A percentile compares a stretch with the other conserved stretches of the same genome.
Evolutionary conservation across 1,140 invertebrate species (phyloP).

Genomic region (Calephelis virginiensis): DNA sequence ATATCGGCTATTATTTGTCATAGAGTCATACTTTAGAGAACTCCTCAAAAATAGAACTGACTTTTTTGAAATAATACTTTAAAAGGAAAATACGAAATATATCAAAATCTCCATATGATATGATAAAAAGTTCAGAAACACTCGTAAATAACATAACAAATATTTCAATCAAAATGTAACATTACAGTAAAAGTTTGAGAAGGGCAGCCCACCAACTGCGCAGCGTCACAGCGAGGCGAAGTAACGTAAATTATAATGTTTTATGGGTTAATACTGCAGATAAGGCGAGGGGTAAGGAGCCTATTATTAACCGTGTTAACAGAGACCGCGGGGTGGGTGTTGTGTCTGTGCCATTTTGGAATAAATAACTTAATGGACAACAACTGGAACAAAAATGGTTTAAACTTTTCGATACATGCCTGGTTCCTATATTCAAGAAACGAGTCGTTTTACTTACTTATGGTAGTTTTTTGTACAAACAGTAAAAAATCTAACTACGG

Average conservation of each 20-base stretch:
- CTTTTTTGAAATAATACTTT: no score
- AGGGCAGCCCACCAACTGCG: slow-evolving; percentile 41
- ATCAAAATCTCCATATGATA: neutral
- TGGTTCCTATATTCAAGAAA: no score
- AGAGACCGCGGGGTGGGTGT: slow-evolving; percentile 35
- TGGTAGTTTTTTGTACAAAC: no score
- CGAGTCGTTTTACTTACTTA: no score
- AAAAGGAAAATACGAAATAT: no score
- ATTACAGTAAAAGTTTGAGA: slow-evolving; percentile 39
- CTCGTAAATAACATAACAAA: no score
- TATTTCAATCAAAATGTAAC: no score
- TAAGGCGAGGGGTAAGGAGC: slow-evolving; percentile 68
- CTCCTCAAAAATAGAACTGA: no score
- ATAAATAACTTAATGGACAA: slow-evolving; percentile 10
- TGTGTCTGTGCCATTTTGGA: slow-evolving; percentile 28
- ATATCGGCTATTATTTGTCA: no score
- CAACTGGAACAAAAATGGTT: neutral
- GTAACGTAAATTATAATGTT: slow-evolving; percentile 74
- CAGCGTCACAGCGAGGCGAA: slow-evolving; percentile 55
- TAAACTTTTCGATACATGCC: neutral
- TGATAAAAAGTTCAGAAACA: neutral
- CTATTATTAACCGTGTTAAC: slow-evolving; percentile 73
- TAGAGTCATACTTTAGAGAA: no score
- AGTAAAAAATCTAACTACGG: no score
- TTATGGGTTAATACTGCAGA: slow-evolving; percentile 77